Percentiles rank a stretch among this genome's conserved stretches.
Conservation (phyloP, 2,888 invertebrate genomes). For the Aporophyla lueneburgensis region DNA sequence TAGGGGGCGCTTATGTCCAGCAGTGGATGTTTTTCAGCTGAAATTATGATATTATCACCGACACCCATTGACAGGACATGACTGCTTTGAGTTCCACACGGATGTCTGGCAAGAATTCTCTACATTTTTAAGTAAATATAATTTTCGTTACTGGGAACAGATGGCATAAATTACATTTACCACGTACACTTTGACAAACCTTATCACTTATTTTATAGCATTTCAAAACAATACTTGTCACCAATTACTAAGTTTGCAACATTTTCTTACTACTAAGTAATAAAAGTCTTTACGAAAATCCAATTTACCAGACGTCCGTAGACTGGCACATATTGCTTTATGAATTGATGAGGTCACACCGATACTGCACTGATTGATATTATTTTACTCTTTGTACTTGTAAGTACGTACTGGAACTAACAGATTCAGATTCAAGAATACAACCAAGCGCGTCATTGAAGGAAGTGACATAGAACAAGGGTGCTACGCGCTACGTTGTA, state of each 20-base stretch:
- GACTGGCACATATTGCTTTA: neutral
- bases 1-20: too few species aligned
- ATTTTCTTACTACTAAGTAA: neutral
- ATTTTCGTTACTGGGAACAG: neutral
- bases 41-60: neutral
- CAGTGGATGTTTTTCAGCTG: too few species aligned
- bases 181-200: too few species aligned
- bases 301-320: neutral
- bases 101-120: neutral
- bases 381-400: neutral
- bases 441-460: neutral
- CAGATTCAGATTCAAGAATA: neutral
- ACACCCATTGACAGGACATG: neutral
- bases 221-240: neutral
- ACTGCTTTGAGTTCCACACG: neutral
- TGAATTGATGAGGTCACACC: neutral
- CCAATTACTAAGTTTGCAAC: neutral
- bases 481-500: conserved; percentile 34
- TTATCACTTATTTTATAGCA: too few species aligned
- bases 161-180: neutral
- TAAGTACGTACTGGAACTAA: neutral
- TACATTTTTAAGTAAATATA: neutral
- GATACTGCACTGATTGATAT: neutral
- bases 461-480: conserved; percentile 23
- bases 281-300: neutral